Conservation (phyloP, 2,113 vertebrate genomes). For the Sorex araneus region DNA sequence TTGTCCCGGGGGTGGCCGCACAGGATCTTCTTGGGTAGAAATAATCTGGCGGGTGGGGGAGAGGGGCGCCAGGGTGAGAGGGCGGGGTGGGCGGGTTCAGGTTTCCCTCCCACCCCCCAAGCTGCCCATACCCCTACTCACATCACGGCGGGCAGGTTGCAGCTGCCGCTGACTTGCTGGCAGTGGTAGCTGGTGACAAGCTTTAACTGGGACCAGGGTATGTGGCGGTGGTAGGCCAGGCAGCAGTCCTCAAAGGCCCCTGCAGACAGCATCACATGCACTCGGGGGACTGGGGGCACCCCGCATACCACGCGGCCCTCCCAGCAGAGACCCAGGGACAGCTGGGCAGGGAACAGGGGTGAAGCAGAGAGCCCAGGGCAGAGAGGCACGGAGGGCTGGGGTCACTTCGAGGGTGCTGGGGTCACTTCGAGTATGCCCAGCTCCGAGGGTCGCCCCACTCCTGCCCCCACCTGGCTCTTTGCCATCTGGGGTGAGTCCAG, state of each 20-base stretch:
- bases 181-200: rapidly evolving
- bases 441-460: not conserved
- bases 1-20: conserved; percentile 55
- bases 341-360: not conserved
- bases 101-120: rapidly evolving
- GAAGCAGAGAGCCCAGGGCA: not conserved
- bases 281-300: not conserved
- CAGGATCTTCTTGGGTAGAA: not conserved
- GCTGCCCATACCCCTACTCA: conserved; percentile 42
- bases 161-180: conserved; percentile 81
- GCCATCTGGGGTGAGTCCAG: not conserved
- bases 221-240: not conserved
- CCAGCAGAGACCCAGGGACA: not conserved
- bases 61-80: not conserved
- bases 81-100: no score
- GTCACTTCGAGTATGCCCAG: not conserved
- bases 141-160: conserved; percentile 79
- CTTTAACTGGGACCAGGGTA: rapidly evolving
- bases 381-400: not conserved
- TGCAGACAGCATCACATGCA: not conserved
- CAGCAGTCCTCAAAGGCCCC: conserved; percentile 79
- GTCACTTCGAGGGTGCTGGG: not conserved
- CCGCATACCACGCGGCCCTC: no score
- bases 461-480: not conserved
- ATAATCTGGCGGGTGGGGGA: conserved; percentile 60